Base-by-base conservation (phyloP, 2,888 invertebrate species). In the Synanthedon vespiformis region DNA sequence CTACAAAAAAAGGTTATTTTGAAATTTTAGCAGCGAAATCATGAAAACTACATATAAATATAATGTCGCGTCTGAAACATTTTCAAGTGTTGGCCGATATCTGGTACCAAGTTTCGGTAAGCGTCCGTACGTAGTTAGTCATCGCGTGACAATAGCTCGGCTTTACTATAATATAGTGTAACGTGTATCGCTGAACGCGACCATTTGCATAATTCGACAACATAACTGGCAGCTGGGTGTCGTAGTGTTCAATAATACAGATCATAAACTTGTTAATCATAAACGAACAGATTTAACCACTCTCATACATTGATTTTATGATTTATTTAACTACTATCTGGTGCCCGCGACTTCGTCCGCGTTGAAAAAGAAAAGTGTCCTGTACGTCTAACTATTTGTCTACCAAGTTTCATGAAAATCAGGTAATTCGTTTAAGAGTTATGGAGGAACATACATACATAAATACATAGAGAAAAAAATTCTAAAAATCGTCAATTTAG, bases 161-260 rank as follows among this genome's bases (percentile, higher is more conserved):
- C 40, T 14, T 44, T 44, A 44, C 58, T 58, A 55, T 57, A 59
- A 57, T 56, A 61, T 55, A 56, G 58, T 48, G 47, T 51, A 51
- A 51, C 40, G 22, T 40, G 48, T 53, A 53, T 53, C 53, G 40
- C 14, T 51, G 44, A 47, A 22, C 40, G 50, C 52, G 54, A 50
- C 55, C 53, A 76, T 74, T 74, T 67, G 62, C 76, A 77, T 76
- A 75, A 76, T 74, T 71, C 64, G 69, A 77, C 73, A 66, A 64
- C 63, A 70, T 65, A 62, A 53, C 49, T 44, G 53, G 54, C 47
- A 51, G 51, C 49, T 41, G 48, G 52, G 47, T 49, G 14, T 52
- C 49, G 50, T 48, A 51, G 47, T 13, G 47, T 53, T 47, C 40
- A 49, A 55, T 52, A 44, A 48, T 51, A 52, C 51, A 57, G 50